phyloP scores from a whole-genome alignment of 2,888 invertebrate genomes.

The Tuberolachnus salignus region DNA sequence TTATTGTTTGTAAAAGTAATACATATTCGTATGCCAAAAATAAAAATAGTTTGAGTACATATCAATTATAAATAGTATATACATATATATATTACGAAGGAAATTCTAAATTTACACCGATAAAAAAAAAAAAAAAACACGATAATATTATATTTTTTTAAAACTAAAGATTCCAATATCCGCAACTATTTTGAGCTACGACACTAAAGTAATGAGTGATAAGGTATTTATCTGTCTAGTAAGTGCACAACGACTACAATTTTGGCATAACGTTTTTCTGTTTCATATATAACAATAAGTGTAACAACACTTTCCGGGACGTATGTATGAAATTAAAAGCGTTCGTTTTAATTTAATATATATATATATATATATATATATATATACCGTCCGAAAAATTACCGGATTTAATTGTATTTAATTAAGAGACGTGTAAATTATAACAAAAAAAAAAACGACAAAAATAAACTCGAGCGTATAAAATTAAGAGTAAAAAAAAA shows the following conservation, averaged over 20 bases:
- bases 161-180: background rate
- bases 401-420: too few species aligned
- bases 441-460: too few species aligned
- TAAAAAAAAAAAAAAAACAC: too few species aligned
- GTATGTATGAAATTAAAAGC: background rate
- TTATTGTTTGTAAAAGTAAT: conserved; percentile 8
- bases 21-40: conserved; percentile 5
- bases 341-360: too few species aligned
- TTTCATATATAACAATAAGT: background rate
- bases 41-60: conserved; percentile 13
- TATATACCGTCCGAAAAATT: too few species aligned
- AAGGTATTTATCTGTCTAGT: too few species aligned
- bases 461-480: too few species aligned
- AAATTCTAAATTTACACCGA: conserved; percentile 5
- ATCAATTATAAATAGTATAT: background rate
- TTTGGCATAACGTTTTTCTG: background rate
- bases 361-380: too few species aligned
- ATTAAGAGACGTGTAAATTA: too few species aligned
- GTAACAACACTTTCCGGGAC: conserved; percentile 5
- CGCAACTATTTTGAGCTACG: background rate
- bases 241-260: background rate
- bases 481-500: too few species aligned
- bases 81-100: background rate
- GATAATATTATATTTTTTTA: background rate
- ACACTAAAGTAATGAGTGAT: background rate